A percentile compares a stretch with the other conserved stretches of the same genome.
phyloP scores from a whole-genome alignment of 2,888 invertebrate genomes.

The Omphaloscelis lunosa region DNA sequence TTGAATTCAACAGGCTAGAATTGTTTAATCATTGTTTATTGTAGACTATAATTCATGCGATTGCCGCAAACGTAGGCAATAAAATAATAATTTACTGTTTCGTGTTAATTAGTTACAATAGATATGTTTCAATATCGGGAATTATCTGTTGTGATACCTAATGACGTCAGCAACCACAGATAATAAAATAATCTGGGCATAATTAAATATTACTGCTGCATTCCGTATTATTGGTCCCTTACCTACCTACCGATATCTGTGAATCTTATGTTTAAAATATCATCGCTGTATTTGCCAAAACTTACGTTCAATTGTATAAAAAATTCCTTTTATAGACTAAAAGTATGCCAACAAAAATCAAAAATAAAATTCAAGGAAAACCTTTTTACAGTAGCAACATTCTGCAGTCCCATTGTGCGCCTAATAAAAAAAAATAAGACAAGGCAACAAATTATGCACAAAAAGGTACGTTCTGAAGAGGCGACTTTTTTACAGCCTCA shows the following conservation, averaged over 20 bases:
- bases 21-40: conserved; percentile 69
- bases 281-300: background rate
- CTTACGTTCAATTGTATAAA: background rate
- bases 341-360: background rate
- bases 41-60: conserved; percentile 66
- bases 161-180: conserved; percentile 54
- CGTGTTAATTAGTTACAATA: conserved; percentile 67
- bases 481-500: conserved; percentile 64
- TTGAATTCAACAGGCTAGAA: conserved; percentile 61
- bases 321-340: background rate
- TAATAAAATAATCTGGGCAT: conserved; percentile 39
- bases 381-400: conserved; percentile 36
- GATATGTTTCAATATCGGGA: conserved; percentile 61
- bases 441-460: conserved; percentile 55
- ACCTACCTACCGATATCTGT: background rate
- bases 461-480: conserved; percentile 44
- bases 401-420: conserved; percentile 23
- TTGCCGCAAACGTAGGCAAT: conserved; percentile 63
- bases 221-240: background rate
- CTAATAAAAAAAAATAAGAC: conserved; percentile 51
- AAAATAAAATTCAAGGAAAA: conserved; percentile 13
- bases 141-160: conserved; percentile 49
- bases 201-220: conserved; percentile 4
- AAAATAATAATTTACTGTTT: conserved; percentile 69
- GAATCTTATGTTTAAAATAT: background rate